These are phyloP conservation scores for Ophiothrix spiculata DNA, from an alignment of 35 echinoderm and acorn worm genomes.

Conservation along the genomic window DNA sequence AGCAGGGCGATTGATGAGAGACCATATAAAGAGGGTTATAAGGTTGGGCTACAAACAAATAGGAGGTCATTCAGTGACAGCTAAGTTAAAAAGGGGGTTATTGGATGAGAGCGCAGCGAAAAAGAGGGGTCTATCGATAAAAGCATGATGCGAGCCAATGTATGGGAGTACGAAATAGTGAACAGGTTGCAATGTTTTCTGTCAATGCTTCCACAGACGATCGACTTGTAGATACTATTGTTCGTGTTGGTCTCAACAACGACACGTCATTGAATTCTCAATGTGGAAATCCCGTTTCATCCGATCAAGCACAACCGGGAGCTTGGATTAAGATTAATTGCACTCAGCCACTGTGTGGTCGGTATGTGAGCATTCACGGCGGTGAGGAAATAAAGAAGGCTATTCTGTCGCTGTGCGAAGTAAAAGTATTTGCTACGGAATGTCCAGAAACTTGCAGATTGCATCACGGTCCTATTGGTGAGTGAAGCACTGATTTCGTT, in stretches of 20 bases:
- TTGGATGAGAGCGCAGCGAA: no score
- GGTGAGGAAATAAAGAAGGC: neutral
- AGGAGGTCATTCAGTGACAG: no score
- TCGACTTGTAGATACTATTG: neutral
- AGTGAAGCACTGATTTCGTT: neutral
- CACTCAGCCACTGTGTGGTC: constrained; percentile 5
- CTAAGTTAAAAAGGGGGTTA: no score
- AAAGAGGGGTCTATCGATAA: no score
- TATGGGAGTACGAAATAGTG: neutral
- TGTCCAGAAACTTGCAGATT: neutral
- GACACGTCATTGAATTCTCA: neutral
- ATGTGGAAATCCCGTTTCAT: constrained; percentile 6
- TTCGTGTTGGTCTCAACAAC: constrained; percentile 14
- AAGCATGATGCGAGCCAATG: no score
- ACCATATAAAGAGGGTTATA: no score
- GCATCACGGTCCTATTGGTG: neutral
- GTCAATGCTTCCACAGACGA: neutral
- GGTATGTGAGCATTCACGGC: constrained; percentile 24
- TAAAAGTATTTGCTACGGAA: neutral
- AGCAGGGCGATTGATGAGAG: no score
- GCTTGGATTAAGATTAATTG: neutral
- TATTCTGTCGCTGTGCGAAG: constrained; percentile 5
- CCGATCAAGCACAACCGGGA: neutral
- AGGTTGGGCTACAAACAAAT: no score
- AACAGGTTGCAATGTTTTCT: neutral